Percentiles rank a stretch among this genome's conserved stretches.
Conservation (phyloP, 2,888 invertebrate genomes). For the Aphidius colemani region DNA sequence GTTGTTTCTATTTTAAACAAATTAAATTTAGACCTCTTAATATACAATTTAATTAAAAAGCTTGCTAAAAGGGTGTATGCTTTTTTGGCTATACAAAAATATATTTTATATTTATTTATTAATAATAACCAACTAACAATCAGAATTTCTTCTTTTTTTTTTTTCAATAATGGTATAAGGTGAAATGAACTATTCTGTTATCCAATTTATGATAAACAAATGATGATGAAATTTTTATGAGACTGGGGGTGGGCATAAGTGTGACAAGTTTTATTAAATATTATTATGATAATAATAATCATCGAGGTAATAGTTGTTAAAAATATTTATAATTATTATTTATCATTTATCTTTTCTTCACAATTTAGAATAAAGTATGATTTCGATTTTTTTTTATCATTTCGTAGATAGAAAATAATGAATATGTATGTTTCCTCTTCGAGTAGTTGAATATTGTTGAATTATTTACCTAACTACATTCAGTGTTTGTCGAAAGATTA, state of each 20-base stretch:
- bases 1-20: neutral
- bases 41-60: neutral
- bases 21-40: neutral
- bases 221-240: constrained; percentile 38
- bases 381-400: constrained; percentile 12
- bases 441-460: constrained; percentile 38
- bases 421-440: constrained; percentile 60
- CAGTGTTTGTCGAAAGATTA: constrained; percentile 33
- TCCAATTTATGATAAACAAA: constrained; percentile 18
- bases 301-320: neutral
- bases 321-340: neutral
- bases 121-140: too few relatives aligned
- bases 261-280: constrained; percentile 52
- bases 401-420: constrained; percentile 31
- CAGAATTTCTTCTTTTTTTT: too few relatives aligned
- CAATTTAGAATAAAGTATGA: constrained; percentile 13
- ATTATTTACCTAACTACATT: constrained; percentile 46
- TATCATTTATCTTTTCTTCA: neutral
- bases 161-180: neutral
- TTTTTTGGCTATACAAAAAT: neutral
- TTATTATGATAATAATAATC: constrained; percentile 37
- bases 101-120: neutral
- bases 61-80: neutral
- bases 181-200: neutral
- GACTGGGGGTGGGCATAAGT: constrained; percentile 56